A percentile compares a stretch with the other conserved stretches of the same genome.
phyloP scores from a whole-genome alignment of 2,113 vertebrate species.

The Rhinopomastus cyanomelas region DNA sequence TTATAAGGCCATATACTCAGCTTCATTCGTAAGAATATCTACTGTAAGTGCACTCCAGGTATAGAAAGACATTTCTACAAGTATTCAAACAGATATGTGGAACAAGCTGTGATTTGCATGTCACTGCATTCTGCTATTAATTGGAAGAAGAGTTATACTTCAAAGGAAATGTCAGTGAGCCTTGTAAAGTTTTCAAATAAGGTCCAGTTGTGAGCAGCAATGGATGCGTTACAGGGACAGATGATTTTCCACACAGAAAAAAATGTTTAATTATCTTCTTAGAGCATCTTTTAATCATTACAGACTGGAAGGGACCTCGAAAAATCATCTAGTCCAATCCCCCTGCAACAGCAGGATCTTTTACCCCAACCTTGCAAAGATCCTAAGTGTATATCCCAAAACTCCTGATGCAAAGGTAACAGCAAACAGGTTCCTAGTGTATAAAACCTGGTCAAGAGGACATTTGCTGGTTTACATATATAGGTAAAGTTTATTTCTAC shows the following conservation, averaged over 20 bases:
- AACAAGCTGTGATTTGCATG: conserved; percentile 25
- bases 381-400: background rate
- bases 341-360: too few species aligned
- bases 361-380: background rate
- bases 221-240: background rate
- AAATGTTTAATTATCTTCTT: background rate
- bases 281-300: too few species aligned
- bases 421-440: background rate
- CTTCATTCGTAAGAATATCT: conserved; percentile 36
- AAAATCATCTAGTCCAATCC: too few species aligned
- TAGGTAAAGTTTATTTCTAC: background rate
- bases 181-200: background rate
- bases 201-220: background rate
- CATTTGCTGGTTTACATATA: background rate
- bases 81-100: background rate
- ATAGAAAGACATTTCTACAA: background rate
- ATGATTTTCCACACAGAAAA: background rate
- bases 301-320: too few species aligned
- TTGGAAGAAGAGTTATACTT: conserved; percentile 18
- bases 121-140: background rate
- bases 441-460: background rate
- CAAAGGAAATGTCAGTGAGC: conserved; percentile 14
- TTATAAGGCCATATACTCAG: conserved; percentile 21
- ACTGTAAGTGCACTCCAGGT: conserved; percentile 27
- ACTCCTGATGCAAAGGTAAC: background rate